Percentiles rank a stretch among this genome's conserved stretches.
Evolutionary conservation across 2,113 vertebrate species (phyloP).

Genomic region (Proterorhinus semilunaris): DNA sequence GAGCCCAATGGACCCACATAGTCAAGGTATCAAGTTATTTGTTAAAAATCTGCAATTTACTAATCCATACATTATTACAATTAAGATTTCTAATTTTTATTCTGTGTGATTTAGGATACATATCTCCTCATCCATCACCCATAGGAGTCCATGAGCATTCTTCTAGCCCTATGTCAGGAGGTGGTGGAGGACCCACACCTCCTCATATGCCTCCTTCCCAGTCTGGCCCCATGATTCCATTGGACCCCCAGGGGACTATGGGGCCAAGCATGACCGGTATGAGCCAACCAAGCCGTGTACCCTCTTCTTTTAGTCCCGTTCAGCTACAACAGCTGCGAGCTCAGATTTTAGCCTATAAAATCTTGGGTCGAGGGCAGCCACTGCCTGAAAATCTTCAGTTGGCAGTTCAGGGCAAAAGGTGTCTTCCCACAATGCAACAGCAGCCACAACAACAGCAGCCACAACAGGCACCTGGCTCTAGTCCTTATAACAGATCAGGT

Average conservation of each 20-base stretch:
- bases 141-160: conserved; percentile 90
- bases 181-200: conserved; percentile 83
- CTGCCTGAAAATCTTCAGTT: conserved; percentile 96
- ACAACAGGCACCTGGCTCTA: conserved; percentile 60
- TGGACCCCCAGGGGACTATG: conserved; percentile 82
- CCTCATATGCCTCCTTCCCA: conserved; percentile 90
- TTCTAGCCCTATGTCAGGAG: conserved; percentile 92
- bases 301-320: conserved; percentile 92
- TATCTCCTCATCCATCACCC: conserved; percentile 95
- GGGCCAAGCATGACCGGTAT: conserved; percentile 74
- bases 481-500: conserved; percentile 82
- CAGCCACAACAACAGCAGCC: conserved; percentile 59
- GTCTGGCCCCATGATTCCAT: conserved; percentile 84
- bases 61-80: not conserved
- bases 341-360: conserved; percentile 98
- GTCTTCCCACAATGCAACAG: conserved; percentile 92
- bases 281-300: conserved; percentile 84
- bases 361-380: conserved; percentile 92
- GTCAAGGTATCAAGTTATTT: conserved; percentile 83
- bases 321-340: conserved; percentile 96
- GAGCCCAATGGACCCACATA: conserved; percentile 98
- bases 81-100: not conserved
- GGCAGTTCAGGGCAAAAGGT: conserved; percentile 95
- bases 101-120: conserved; percentile 79
- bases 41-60: not conserved